Percentiles rank a stretch among this genome's conserved stretches.
Evolutionary conservation across 2,888 invertebrate species (phyloP).

Genomic region (Laothoe populi): DNA sequence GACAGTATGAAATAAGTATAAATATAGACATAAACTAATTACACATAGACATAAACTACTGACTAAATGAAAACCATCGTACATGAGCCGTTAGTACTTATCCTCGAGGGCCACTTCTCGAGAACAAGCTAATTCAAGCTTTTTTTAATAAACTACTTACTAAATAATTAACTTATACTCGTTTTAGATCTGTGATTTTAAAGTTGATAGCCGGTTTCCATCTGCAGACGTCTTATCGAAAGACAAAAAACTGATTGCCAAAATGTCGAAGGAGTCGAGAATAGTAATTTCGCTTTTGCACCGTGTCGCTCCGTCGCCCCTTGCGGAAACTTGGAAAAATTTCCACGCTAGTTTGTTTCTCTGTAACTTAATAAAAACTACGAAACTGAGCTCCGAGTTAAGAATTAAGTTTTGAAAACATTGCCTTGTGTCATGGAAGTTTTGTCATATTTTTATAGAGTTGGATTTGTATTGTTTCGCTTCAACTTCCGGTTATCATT

Average conservation of each 20-base stretch:
- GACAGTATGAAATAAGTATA: too few species aligned
- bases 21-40: too few species aligned
- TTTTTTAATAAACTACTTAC: too few species aligned
- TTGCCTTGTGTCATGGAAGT: constrained; percentile 46
- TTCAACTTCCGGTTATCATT: neutral
- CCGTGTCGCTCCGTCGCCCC: constrained; percentile 31
- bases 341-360: constrained; percentile 73
- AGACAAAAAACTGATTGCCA: neutral
- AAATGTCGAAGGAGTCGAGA: constrained; percentile 7
- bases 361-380: constrained; percentile 77
- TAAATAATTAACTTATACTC: too few species aligned
- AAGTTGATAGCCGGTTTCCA: too few species aligned
- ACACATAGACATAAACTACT: too few species aligned
- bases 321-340: constrained; percentile 71
- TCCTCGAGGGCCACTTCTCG: too few species aligned
- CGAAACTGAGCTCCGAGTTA: constrained; percentile 56
- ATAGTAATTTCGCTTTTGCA: neutral
- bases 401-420: constrained; percentile 69
- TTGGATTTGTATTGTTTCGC: constrained; percentile 25
- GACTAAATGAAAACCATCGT: too few species aligned
- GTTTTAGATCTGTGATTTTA: too few species aligned
- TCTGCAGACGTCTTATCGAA: neutral
- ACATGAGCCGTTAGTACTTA: too few species aligned
- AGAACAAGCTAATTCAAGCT: too few species aligned
- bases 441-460: constrained; percentile 52